A percentile compares a stretch with the other conserved stretches of the same genome.
Evolutionary conservation across 2,113 vertebrate genomes (phyloP).

Genomic region (Percina caprodes): DNA sequence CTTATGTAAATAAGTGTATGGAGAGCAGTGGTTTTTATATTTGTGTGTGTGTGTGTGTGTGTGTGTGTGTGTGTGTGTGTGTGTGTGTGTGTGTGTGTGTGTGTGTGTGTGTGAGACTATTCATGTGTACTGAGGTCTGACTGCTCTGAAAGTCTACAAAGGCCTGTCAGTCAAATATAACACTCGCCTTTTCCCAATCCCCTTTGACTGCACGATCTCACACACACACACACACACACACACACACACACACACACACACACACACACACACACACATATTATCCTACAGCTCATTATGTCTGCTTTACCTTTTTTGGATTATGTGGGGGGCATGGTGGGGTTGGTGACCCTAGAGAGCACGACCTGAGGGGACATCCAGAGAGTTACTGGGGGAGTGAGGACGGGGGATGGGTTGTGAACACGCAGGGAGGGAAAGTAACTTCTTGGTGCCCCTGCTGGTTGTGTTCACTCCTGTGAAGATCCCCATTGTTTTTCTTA

Average conservation of each 20-base stretch:
- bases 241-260: conserved; percentile 21
- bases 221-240: conserved; percentile 13
- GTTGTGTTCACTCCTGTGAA: conserved; percentile 37
- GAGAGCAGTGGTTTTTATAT: neutral
- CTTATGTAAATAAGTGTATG: neutral
- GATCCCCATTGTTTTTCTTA: conserved; percentile 46
- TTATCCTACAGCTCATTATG: conserved; percentile 69
- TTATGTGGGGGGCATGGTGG: conserved; percentile 46
- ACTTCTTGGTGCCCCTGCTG: conserved; percentile 66
- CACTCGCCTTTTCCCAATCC: conserved; percentile 6
- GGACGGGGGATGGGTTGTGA: conserved; percentile 47
- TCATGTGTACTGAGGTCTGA: neutral
- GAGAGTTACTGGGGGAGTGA: conserved; percentile 26
- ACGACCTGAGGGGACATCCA: conserved; percentile 67
- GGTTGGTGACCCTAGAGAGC: conserved; percentile 62
- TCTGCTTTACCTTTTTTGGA: conserved; percentile 66
- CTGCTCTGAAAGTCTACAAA: conserved; percentile 28
- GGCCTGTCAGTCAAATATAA: conserved; percentile 28
- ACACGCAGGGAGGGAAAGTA: conserved; percentile 54
- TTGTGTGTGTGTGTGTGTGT: neutral
- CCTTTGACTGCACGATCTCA: conserved; percentile 11
- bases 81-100: conserved; percentile 3
- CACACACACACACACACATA: conserved; percentile 47
- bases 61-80: neutral
- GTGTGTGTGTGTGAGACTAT: neutral